Evolutionary conservation across 2,888 invertebrate genomes (phyloP).

Genomic region (Stenodera caucasica): DNA sequence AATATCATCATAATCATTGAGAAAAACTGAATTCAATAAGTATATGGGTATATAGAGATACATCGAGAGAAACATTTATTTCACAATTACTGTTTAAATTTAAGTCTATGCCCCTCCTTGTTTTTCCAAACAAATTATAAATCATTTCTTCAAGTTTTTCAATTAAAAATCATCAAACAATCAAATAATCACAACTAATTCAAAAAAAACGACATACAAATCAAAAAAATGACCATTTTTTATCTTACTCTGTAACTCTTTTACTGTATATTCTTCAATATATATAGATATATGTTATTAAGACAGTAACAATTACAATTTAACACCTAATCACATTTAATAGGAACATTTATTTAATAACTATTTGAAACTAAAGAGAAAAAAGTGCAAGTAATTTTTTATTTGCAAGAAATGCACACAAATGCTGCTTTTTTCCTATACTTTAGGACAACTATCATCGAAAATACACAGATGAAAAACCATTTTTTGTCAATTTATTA

Average conservation of each 20-base stretch:
- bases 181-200: not conserved
- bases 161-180: not conserved
- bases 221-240: conserved; percentile 1
- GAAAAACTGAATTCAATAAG: conserved; percentile 20
- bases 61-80: conserved; percentile 30
- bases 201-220: not conserved
- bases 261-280: not conserved
- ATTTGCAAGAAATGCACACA: conserved; percentile 6
- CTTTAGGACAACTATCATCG: conserved; percentile 19
- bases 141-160: conserved; percentile 21
- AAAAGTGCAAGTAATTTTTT: not conserved
- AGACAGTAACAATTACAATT: conserved; percentile 29
- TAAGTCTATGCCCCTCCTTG: conserved; percentile 56
- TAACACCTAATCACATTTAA: conserved; percentile 43
- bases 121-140: conserved; percentile 13
- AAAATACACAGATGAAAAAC: conserved; percentile 23
- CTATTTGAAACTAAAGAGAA: conserved; percentile 23
- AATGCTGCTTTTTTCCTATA: conserved; percentile 6
- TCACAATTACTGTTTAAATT: conserved; percentile 28
- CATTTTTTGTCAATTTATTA: conserved; percentile 24
- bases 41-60: conserved; percentile 25
- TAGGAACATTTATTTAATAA: conserved; percentile 47
- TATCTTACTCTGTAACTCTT: not conserved
- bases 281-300: conserved; percentile 18
- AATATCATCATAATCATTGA: conserved; percentile 5